A percentile compares a stretch with the other conserved stretches of the same genome.
phyloP scores from a whole-genome alignment of 2,113 vertebrate species.

The Varanus salvator region DNA sequence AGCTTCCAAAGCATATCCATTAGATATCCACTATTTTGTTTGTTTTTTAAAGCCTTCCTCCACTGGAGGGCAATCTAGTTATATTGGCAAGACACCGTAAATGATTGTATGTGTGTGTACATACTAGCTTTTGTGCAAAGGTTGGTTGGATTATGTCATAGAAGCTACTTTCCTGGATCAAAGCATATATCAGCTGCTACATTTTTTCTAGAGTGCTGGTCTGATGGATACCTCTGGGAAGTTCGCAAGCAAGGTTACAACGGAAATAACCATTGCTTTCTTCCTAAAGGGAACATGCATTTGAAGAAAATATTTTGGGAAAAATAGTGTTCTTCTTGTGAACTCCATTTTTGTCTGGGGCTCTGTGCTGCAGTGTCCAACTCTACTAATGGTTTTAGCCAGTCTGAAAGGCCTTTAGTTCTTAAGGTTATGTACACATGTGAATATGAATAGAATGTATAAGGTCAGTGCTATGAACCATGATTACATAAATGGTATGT shows the following conservation, averaged over 20 bases:
- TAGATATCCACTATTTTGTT: background rate
- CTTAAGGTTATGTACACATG: background rate
- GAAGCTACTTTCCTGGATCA: background rate
- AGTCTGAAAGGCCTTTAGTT: background rate
- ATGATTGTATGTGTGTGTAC: background rate
- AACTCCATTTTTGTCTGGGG: background rate
- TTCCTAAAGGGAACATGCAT: background rate
- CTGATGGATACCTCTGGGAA: background rate
- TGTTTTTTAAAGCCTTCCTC: background rate
- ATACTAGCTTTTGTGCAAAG: background rate
- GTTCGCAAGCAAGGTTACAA: background rate
- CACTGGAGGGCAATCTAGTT: conserved; percentile 21
- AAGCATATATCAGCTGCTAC: background rate
- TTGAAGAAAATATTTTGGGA: background rate
- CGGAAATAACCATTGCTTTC: background rate
- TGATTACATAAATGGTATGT: background rate
- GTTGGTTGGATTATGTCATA: background rate
- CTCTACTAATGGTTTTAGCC: background rate
- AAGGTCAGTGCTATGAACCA: background rate
- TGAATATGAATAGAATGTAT: background rate
- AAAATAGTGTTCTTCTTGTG: too few species aligned
- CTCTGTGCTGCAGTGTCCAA: background rate
- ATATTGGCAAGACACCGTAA: conserved; percentile 23
- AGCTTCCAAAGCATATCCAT: background rate
- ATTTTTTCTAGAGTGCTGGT: background rate